Evolutionary conservation across 2,797 vertebrate genomes (phyloP).

Genomic region (Cyprinodon diabolis): DNA sequence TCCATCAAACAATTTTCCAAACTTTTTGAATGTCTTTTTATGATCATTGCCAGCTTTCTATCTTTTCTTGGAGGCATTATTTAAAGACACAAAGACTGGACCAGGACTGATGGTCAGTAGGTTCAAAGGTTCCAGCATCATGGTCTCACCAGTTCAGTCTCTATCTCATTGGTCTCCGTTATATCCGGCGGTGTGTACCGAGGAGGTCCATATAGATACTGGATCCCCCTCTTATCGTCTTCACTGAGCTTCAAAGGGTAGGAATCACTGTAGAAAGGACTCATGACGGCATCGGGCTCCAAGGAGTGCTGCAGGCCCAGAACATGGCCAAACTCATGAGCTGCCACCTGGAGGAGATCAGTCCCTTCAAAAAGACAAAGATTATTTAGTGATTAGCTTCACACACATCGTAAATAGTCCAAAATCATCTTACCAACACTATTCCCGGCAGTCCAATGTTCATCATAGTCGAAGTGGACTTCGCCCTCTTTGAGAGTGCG

Average conservation of each 20-base stretch:
- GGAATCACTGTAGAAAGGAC: constrained; percentile 90
- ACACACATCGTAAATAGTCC: neutral
- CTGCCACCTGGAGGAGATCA: constrained; percentile 92
- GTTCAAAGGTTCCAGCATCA: neutral
- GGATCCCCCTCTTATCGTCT: constrained; percentile 90
- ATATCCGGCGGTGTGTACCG: neutral
- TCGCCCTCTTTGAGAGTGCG: constrained; percentile 88
- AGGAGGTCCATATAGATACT: constrained; percentile 80
- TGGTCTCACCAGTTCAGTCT: constrained; percentile 50
- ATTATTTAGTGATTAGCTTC: neutral
- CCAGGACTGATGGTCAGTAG: neutral
- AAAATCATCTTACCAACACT: constrained; percentile 67
- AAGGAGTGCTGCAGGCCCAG: constrained; percentile 91
- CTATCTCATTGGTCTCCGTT: constrained; percentile 60
- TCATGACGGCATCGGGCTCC: constrained; percentile 89
- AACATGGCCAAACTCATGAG: constrained; percentile 92
- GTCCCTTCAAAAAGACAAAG: constrained; percentile 73
- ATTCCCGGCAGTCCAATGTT: constrained; percentile 89
- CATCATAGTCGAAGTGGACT: constrained; percentile 93
- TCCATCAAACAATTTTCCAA: neutral
- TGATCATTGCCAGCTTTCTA: neutral
- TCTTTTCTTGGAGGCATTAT: neutral
- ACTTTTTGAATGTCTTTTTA: neutral
- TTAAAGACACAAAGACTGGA: neutral
- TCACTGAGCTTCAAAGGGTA: constrained; percentile 88